phyloP scores from a whole-genome alignment of 2,797 vertebrate species.

The Enteromius treurensis region DNA sequence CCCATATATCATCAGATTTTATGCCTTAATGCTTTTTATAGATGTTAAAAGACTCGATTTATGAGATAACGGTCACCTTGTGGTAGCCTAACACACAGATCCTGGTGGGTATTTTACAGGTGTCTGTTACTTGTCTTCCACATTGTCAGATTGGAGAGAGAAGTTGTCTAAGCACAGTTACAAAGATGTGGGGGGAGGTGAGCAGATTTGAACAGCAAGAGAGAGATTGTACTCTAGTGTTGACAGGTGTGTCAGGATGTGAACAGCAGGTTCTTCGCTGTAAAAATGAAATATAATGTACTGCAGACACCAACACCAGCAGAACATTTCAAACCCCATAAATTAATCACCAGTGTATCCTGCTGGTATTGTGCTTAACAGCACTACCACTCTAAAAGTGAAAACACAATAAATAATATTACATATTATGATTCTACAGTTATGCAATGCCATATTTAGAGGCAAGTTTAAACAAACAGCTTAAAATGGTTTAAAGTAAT shows the following conservation, averaged over 20 bases:
- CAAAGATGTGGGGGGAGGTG: not conserved
- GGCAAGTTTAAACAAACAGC: not conserved
- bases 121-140: slow-evolving; percentile 23
- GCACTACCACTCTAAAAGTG: not conserved
- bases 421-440: no score
- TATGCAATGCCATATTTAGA: no score
- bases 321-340: not conserved
- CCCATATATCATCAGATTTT: slow-evolving; percentile 22
- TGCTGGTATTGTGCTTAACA: not conserved
- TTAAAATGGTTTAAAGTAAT: not conserved
- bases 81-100: not conserved
- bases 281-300: slow-evolving; percentile 25
- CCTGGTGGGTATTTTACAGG: slow-evolving; percentile 28
- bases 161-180: slow-evolving; percentile 27
- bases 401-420: no score
- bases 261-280: slow-evolving; percentile 1
- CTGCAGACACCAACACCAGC: slow-evolving; percentile 4
- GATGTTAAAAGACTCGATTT: slow-evolving; percentile 24
- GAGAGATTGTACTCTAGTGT: slow-evolving; percentile 27
- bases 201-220: not conserved
- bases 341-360: not conserved
- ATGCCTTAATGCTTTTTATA: slow-evolving; percentile 15
- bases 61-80: slow-evolving; percentile 22
- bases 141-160: slow-evolving; percentile 9
- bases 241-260: slow-evolving; percentile 28